Percentiles rank a stretch among this genome's conserved stretches.
Conservation (phyloP, 2,113 vertebrate genomes). For the Beaufortia kweichowensis region DNA sequence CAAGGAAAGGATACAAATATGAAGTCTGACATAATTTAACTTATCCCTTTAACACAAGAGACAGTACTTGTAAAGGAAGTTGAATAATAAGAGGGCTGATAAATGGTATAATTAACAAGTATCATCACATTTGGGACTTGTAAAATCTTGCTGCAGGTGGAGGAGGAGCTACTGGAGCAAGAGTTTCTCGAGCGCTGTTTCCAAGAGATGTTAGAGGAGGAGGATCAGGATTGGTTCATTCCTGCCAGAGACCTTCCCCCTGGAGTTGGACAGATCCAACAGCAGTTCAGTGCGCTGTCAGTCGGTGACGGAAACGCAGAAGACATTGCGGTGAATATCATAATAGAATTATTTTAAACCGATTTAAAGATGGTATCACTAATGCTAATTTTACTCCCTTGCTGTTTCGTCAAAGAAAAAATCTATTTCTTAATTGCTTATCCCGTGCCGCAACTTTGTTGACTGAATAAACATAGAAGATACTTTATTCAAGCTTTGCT, state of each 20-base stretch:
- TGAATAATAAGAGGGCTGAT: background rate
- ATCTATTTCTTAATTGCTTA: too few relatives aligned
- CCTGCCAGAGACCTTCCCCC: slow-evolving; percentile 90
- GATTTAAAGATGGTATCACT: background rate
- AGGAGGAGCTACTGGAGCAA: slow-evolving; percentile 95
- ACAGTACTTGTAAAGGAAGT: too few relatives aligned
- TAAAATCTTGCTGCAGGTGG: slow-evolving; percentile 76
- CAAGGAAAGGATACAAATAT: too few relatives aligned
- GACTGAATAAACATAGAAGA: too few relatives aligned
- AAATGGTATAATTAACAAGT: background rate
- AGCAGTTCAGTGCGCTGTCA: slow-evolving; percentile 88
- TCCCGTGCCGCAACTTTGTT: too few relatives aligned
- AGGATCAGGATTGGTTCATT: slow-evolving; percentile 98
- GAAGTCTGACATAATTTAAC: too few relatives aligned
- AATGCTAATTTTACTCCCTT: background rate
- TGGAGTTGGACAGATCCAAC: slow-evolving; percentile 88
- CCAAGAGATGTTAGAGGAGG: slow-evolving; percentile 98
- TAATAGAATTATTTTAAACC: background rate
- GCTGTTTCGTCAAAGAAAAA: too few relatives aligned
- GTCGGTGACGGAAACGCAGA: slow-evolving; percentile 80
- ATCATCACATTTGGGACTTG: background rate
- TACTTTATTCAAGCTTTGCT: too few relatives aligned
- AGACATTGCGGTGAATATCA: slow-evolving; percentile 88
- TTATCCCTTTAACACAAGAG: too few relatives aligned
- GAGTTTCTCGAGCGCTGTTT: slow-evolving; percentile 97